These are phyloP conservation scores for Callospermophilus lateralis DNA, from an alignment of 2,113 vertebrate species.

Conservation along the genomic window DNA sequence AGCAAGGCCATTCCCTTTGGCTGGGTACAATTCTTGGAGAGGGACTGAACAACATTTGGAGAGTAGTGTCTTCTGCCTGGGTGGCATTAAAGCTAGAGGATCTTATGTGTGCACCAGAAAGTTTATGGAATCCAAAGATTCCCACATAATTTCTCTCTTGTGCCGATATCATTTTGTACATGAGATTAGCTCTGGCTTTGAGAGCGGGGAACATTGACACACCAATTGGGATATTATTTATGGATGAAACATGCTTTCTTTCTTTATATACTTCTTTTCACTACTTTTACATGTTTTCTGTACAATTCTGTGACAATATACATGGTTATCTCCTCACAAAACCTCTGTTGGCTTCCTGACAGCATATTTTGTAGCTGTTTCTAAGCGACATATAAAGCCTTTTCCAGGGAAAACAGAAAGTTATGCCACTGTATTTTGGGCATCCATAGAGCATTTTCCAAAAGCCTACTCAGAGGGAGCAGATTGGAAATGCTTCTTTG, in stretches of 20 bases:
- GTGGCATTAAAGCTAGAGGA: background rate
- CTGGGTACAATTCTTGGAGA: background rate
- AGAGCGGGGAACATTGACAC: background rate
- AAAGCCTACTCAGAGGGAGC: constrained; percentile 7
- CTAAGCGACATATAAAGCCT: constrained; percentile 46
- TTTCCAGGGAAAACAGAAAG: constrained; percentile 47
- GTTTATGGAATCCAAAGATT: background rate
- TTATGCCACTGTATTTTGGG: background rate
- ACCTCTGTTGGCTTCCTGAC: constrained; percentile 24
- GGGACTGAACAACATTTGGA: background rate
- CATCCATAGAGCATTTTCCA: background rate
- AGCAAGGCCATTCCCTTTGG: background rate
- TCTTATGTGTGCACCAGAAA: background rate
- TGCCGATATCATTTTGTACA: background rate
- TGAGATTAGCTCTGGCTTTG: constrained; percentile 41
- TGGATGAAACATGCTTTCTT: constrained; percentile 16
- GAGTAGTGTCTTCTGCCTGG: accelerated
- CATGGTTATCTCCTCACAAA: background rate
- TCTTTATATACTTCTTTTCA: background rate
- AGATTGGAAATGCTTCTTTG: background rate
- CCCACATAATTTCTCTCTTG: background rate
- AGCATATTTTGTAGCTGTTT: constrained; percentile 58
- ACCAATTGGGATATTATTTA: constrained; percentile 29
- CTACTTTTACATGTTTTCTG: background rate
- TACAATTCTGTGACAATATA: constrained; percentile 7